Base-by-base conservation (phyloP, 2,797 vertebrate species). In the Gobio occitaniae region DNA sequence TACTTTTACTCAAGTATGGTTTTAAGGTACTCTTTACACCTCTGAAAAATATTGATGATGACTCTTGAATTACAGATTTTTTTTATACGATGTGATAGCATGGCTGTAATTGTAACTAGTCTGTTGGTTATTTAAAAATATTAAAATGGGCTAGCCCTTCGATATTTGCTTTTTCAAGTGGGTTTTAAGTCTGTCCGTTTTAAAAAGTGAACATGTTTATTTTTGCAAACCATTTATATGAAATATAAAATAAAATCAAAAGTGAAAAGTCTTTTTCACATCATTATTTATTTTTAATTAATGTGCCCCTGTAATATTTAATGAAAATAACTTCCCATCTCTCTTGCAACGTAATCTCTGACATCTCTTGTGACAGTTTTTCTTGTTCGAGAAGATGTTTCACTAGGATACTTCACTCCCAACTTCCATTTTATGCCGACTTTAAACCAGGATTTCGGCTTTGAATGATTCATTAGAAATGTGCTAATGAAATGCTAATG, bases 401-500 rank as follows among this genome's bases (percentile, higher is more conserved):
- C 19, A 56, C 1, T 21, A 1, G 3, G 7, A 21, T 56, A 10
- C 41, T 4, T 41, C 8, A 21, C 19, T 4, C 3, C 9, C 21
- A 59, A 59, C 21, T 59, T 59, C 1, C 0, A 4, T n/a, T 59
- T 59, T 10, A n/a, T 25, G 21, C 1, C 2, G 56, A n/a, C 21
- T 59, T 59, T n/a, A 59, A 48, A 59, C 52, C 17, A 82, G 6
- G 52, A 21, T 59, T 82, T 72, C n/a, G 38, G 12, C 25, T 47
- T 61, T 16, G 32, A 36, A 72, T 71, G 68, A 82, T 82, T 63
- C 80, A 72, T 63, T 72, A 36, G 80, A 41, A 72, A 74, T 71
- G 80, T 82, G 80, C 25, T 61, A 82, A 82, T 82, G 25, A 72
- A 71, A 72, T 72, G 68, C 54, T 61, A 48, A 82, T 82, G 80